A percentile compares a stretch with the other conserved stretches of the same genome.
Conservation (phyloP, 2,113 vertebrate genomes). For the Clinocottus analis region DNA sequence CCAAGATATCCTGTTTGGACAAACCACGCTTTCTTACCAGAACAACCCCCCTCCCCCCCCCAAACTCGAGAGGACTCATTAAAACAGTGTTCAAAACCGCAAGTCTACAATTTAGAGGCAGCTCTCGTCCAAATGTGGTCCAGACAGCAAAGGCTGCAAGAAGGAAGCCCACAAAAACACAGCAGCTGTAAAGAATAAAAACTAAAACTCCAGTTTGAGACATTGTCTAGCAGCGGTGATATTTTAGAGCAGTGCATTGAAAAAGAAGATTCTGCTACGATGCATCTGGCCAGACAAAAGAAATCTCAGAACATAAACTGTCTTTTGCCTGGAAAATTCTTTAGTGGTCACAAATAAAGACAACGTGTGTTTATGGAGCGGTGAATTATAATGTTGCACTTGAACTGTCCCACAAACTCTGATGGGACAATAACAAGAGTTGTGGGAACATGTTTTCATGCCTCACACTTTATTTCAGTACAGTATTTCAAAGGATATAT, state of each 20-base stretch:
- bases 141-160: slow-evolving; percentile 73
- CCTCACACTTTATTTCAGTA: background rate
- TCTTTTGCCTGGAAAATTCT: slow-evolving; percentile 6
- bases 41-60: slow-evolving; percentile 71
- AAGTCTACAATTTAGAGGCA: slow-evolving; percentile 72
- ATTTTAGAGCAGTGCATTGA: slow-evolving; percentile 13
- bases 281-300: background rate
- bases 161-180: slow-evolving; percentile 75
- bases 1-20: slow-evolving; percentile 65
- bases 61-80: slow-evolving; percentile 67
- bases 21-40: slow-evolving; percentile 63
- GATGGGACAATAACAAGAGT: background rate
- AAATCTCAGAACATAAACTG: background rate
- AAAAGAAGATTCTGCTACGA: slow-evolving; percentile 15
- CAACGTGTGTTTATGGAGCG: slow-evolving; percentile 44
- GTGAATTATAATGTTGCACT: slow-evolving; percentile 11
- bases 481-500: background rate
- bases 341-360: slow-evolving; percentile 6
- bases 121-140: slow-evolving; percentile 73
- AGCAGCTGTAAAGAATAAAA: slow-evolving; percentile 77
- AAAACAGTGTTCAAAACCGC: slow-evolving; percentile 72
- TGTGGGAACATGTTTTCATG: background rate
- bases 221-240: slow-evolving; percentile 61
- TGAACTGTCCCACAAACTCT: slow-evolving; percentile 15
- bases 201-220: slow-evolving; percentile 56